phyloP scores from a whole-genome alignment of 2,888 invertebrate genomes.

The Poecilus cupreus region DNA sequence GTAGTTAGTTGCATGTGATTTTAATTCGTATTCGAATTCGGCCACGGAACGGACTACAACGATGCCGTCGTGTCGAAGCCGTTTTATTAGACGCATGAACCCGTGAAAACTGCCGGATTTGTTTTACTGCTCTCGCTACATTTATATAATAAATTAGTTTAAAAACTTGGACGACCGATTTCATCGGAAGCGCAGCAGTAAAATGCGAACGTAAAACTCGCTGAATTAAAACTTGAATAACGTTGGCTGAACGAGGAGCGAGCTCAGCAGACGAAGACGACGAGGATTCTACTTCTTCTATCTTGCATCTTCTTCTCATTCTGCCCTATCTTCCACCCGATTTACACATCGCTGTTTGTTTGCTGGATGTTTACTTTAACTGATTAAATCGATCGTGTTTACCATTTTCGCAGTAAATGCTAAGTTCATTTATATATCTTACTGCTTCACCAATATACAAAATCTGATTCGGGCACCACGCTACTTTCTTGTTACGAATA shows the following conservation, averaged over 20 bases:
- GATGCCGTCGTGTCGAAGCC: background rate
- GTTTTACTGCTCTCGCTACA: slow-evolving; percentile 49
- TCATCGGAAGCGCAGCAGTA: slow-evolving; percentile 51
- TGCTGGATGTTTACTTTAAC: slow-evolving; percentile 25
- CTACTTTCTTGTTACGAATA: no score
- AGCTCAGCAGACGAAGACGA: background rate
- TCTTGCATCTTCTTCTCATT: background rate
- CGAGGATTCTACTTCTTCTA: background rate
- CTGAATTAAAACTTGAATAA: slow-evolving; percentile 51
- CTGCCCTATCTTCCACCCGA: background rate
- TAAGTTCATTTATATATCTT: no score
- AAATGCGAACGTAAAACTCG: slow-evolving; percentile 48
- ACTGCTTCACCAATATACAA: no score
- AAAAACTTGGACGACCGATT: slow-evolving; percentile 54
- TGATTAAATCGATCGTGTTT: slow-evolving; percentile 33
- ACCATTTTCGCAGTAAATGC: background rate
- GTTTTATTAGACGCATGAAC: slow-evolving; percentile 35
- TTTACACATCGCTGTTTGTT: slow-evolving; percentile 14
- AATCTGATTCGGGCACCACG: no score
- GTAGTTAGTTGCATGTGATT: no score
- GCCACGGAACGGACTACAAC: no score
- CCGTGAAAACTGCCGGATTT: slow-evolving; percentile 51
- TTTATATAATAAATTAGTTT: slow-evolving; percentile 59
- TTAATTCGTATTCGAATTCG: background rate
- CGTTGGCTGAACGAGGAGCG: slow-evolving; percentile 3